These are phyloP conservation scores for Brachyistius frenatus DNA, from an alignment of 2,113 vertebrate genomes.

Conservation along the genomic window DNA sequence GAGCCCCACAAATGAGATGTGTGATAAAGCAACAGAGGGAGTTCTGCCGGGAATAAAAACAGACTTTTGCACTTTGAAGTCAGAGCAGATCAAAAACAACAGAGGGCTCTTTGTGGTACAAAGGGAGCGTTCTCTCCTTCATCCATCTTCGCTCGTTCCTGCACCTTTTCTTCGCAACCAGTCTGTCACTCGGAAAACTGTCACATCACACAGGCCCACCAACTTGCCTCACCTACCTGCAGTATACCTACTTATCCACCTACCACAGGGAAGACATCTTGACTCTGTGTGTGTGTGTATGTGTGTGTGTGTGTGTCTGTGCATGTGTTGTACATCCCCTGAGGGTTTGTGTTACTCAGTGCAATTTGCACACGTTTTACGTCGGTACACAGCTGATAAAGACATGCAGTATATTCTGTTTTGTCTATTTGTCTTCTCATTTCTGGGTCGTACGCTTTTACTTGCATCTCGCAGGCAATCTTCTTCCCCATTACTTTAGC, in stretches of 20 bases:
- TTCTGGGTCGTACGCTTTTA: slow-evolving; percentile 53
- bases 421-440: slow-evolving; percentile 59
- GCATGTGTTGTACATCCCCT: not conserved
- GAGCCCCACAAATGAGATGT: slow-evolving; percentile 77
- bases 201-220: slow-evolving; percentile 57
- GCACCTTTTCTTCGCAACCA: slow-evolving; percentile 65
- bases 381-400: slow-evolving; percentile 44
- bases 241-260: slow-evolving; percentile 30
- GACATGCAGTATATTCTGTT: slow-evolving; percentile 36
- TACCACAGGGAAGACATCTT: slow-evolving; percentile 39
- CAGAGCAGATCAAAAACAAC: slow-evolving; percentile 78
- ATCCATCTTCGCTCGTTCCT: slow-evolving; percentile 68
- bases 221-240: slow-evolving; percentile 48
- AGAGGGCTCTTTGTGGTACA: slow-evolving; percentile 78
- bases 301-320: not conserved
- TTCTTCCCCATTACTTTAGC: slow-evolving; percentile 48
- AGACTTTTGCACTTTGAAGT: slow-evolving; percentile 82
- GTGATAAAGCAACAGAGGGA: slow-evolving; percentile 77
- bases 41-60: slow-evolving; percentile 76
- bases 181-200: slow-evolving; percentile 63
- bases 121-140: slow-evolving; percentile 71
- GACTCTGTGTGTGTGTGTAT: slow-evolving; percentile 8
- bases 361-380: slow-evolving; percentile 39
- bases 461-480: slow-evolving; percentile 37
- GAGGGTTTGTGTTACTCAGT: slow-evolving; percentile 28